Evolutionary conservation across 1,140 invertebrate species (phyloP), one percentile per base, ranked within the genome.

Genomic region (Stegodyphus dumicola): DNA sequence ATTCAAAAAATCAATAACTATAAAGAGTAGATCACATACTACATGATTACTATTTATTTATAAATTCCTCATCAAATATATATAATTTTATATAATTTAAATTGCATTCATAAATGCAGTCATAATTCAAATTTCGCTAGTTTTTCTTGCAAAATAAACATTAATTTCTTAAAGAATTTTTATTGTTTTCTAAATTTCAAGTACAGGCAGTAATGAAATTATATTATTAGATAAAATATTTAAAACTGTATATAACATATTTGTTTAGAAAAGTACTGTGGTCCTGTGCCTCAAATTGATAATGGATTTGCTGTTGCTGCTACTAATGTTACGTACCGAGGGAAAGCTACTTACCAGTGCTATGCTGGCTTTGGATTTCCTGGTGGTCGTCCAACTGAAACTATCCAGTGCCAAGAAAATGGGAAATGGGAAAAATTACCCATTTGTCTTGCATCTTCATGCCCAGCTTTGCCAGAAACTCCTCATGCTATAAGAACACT

Each of bases 271-370:
- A 96, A 98, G 13, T 99, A 99, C 90, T 99, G 97, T 91, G 97
- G 97, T 80, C 96, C 97, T 56, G 97, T 99, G 49, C 97, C 97
- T 77, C 97, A 98, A 92, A 99, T 99, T 84, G 96, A 98, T 88
- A 99, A 99, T 90, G 97, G 97, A 74, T 98, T 98, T 90, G 98
- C 97, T 2, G 97, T 98, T 89, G 96, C 95, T 74, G 96, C 97
- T 3, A 95, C 96, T 0, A 99, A 98, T 90, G 97, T 99, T 4
- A 98, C 97, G 0, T 99, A 97, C 88, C 93, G 94, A 81, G 97
- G 97, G 10, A 92, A 96, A 88, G 97, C 97, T 18, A 97, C 96
- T 87, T 99, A 98, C 90, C 96, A 98, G 89, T 99, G 97, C 90
- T 98, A 99, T 89, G 96, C 97, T 64, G 97, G 97, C 53, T 99